Evolutionary conservation across 92 coral and sea anemone species (phyloP).

Genomic region (Siderastrea siderea): DNA sequence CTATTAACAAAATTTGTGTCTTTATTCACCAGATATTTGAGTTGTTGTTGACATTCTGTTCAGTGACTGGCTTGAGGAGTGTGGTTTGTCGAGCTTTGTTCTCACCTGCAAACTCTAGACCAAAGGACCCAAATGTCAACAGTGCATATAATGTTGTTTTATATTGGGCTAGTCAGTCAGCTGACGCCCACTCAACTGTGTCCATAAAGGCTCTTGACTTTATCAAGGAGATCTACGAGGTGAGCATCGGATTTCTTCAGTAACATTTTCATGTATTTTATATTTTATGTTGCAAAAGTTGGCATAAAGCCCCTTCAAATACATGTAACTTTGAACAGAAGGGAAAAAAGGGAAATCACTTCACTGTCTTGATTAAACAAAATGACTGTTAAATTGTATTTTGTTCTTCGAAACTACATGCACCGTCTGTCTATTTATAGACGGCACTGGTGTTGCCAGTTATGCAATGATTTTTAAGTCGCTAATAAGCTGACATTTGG

Average conservation of each 20-base stretch:
- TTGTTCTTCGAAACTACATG: no score
- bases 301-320: no score
- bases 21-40: conserved; percentile 79
- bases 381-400: no score
- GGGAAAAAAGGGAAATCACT: no score
- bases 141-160: conserved; percentile 79
- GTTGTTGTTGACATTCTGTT: conserved; percentile 91
- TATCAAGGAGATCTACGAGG: conserved; percentile 97
- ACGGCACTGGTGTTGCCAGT: no score
- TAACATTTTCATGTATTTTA: background rate
- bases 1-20: background rate
- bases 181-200: conserved; percentile 83
- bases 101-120: conserved; percentile 63
- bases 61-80: conserved; percentile 80
- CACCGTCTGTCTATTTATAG: no score
- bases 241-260: conserved; percentile 5
- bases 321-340: no score
- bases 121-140: conserved; percentile 63
- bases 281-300: no score
- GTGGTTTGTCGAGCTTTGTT: conserved; percentile 74
- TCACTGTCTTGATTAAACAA: no score
- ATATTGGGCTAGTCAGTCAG: conserved; percentile 88
- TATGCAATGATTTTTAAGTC: no score
- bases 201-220: conserved; percentile 90
- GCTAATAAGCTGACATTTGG: no score